Base-by-base conservation (phyloP, 2,888 invertebrate species). In the Drosophila macrospina region DNA sequence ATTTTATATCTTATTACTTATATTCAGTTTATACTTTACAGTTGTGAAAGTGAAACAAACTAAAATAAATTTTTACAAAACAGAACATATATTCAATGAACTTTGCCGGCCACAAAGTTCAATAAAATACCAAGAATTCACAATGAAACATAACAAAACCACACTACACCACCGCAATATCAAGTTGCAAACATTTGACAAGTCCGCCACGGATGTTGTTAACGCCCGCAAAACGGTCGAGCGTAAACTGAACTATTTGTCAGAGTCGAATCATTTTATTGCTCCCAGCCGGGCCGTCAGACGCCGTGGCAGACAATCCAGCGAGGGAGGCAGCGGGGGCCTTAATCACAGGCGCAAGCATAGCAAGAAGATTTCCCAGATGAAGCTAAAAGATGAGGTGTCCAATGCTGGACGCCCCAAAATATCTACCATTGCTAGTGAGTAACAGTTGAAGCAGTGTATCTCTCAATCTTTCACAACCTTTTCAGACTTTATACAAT, bases 81-180 rank as follows among this genome's bases (percentile, higher is more conserved):
- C 56, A 44, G 36, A 32, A 64, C 44, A 28, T 51, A 52, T 16
- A 50, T 37, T 51, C n/a, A 4, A n/a, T 44, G 65, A 70, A 32
- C 62, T 63, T 74, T 63, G 55, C 36, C 47, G 70, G 65, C 47
- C 57, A 57, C 61, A 73, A 73, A 57, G 54, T 60, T 48, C 52
- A 55, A 10, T 41, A 32, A 7, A 28, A 37, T n/a, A 52, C 11
- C 2, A 15, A 50, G 2, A 59, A 11, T n/a, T 32, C 30, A 74
- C 54, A 30, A 72, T 66, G 48, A 85, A 80, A 55, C 71, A 34
- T 24, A 41, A 67, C 8, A 65, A 47, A 10, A 6, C 13, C 8
- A 34, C 44, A 4, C 47, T 37, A 48, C 28, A 41, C 6, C 47
- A 48, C 11, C 71, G 47, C 16, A 56, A 24, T 32, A 36, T 16